These are phyloP conservation scores for Bradypodion pumilum DNA, from an alignment of 2,797 vertebrate species.

Conservation along the genomic window DNA sequence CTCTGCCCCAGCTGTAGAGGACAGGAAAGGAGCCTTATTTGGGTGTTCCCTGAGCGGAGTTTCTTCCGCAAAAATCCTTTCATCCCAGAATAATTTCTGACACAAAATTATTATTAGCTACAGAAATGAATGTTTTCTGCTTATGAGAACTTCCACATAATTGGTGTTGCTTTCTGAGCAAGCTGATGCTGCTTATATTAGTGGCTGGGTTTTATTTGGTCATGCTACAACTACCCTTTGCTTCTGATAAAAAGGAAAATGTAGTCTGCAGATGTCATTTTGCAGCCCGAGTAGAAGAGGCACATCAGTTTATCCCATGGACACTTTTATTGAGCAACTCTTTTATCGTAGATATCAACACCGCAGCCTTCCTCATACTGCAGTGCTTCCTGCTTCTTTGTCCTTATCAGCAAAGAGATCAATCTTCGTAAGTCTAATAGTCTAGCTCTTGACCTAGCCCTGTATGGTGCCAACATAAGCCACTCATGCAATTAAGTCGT, in stretches of 20 bases:
- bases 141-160: not conserved
- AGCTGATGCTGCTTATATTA: not conserved
- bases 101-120: too few species aligned
- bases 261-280: not conserved
- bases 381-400: not conserved
- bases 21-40: too few species aligned
- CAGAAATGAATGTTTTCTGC: not conserved
- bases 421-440: not conserved
- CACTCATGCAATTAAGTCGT: not conserved
- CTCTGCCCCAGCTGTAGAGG: too few species aligned
- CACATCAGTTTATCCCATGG: not conserved
- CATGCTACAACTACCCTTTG: not conserved
- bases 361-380: not conserved
- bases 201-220: too few species aligned
- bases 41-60: too few species aligned
- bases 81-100: too few species aligned
- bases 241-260: not conserved
- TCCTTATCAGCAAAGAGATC: not conserved
- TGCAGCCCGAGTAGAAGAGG: not conserved
- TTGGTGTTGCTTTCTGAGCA: not conserved
- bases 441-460: not conserved
- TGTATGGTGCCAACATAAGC: not conserved
- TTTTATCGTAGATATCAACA: not conserved
- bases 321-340: not conserved
- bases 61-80: too few species aligned